Conservation (phyloP, 2,888 invertebrate species). For the Myathropa florea region DNA sequence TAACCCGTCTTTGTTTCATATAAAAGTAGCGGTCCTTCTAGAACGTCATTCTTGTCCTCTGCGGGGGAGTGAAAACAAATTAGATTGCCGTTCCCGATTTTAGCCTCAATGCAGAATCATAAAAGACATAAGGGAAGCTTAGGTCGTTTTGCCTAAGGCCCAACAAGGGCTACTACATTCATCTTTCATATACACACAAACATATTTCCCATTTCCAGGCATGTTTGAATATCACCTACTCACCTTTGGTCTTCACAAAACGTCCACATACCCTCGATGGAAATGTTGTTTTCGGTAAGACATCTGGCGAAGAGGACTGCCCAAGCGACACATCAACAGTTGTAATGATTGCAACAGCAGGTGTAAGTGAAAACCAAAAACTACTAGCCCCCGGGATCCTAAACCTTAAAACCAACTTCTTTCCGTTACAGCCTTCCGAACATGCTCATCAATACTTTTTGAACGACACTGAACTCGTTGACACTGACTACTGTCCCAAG, state of each 20-base stretch:
- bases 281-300: slow-evolving; percentile 77
- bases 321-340: slow-evolving; percentile 77
- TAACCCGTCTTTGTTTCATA: no score
- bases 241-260: slow-evolving; percentile 79
- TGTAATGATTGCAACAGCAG: slow-evolving; percentile 77
- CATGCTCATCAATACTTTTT: slow-evolving; percentile 77
- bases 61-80: no score
- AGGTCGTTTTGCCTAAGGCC: neutral
- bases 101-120: no score
- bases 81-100: no score
- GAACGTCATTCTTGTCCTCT: no score
- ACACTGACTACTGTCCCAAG: slow-evolving; percentile 79
- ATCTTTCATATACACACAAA: no score
- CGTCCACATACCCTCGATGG: slow-evolving; percentile 79
- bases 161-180: no score
- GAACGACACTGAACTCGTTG: slow-evolving; percentile 77
- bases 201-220: slow-evolving; percentile 74
- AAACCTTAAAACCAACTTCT: neutral
- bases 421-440: slow-evolving; percentile 76
- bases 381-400: neutral
- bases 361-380: slow-evolving; percentile 74
- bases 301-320: slow-evolving; percentile 74
- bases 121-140: no score
- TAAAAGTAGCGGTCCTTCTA: no score
- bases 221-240: slow-evolving; percentile 78